Conservation (phyloP, 1,140 invertebrate species). For the Oncopeltus fasciatus region DNA sequence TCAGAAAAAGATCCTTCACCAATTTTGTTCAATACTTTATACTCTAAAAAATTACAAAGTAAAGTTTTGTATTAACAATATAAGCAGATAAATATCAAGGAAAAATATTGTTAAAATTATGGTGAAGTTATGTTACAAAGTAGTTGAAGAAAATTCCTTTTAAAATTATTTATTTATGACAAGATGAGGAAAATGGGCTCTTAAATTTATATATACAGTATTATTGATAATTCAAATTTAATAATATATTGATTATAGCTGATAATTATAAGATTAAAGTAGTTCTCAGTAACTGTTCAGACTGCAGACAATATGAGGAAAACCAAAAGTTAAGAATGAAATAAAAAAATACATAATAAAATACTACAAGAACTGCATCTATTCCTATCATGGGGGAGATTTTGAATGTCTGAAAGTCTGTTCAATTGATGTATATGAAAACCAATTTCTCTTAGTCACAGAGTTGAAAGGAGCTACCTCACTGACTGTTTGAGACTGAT, state of each 20-base stretch:
- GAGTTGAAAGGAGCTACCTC: no score
- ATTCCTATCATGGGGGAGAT: no score
- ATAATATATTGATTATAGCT: not conserved
- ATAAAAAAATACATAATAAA: no score
- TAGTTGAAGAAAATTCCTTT: not conserved
- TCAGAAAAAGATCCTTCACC: conserved; percentile 53
- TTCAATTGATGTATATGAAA: no score
- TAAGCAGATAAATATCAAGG: not conserved
- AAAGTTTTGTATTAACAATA: not conserved
- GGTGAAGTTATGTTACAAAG: not conserved
- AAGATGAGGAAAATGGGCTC: not conserved
- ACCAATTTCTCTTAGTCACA: no score
- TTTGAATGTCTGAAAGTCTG: no score
- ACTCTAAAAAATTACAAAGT: conserved; percentile 32
- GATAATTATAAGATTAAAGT: no score
- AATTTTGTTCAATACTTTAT: conserved; percentile 44
- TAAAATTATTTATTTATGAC: not conserved
- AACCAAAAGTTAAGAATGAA: no score
- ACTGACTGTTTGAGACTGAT: no score
- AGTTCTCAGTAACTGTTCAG: no score
- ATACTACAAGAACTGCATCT: no score
- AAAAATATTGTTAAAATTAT: not conserved
- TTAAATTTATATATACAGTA: not conserved
- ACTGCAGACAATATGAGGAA: no score
- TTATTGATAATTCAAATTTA: not conserved